These are phyloP conservation scores for Pagrus major DNA, from an alignment of 2,113 vertebrate species.

Conservation along the genomic window DNA sequence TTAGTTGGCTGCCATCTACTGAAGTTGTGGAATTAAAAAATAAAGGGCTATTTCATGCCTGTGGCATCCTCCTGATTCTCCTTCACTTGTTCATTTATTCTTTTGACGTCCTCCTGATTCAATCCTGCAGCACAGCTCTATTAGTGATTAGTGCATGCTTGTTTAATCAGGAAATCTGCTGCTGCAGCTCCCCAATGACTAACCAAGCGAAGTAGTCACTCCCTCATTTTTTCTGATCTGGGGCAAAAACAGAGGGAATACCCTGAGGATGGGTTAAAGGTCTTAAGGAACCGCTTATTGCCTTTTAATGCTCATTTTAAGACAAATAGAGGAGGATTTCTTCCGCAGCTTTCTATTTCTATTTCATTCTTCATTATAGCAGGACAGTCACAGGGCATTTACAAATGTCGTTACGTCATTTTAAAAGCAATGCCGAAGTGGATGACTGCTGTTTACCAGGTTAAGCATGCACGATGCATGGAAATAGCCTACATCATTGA, in stretches of 20 bases:
- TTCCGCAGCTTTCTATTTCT: constrained; percentile 61
- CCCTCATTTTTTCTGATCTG: constrained; percentile 56
- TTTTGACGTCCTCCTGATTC: constrained; percentile 60
- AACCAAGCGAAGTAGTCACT: constrained; percentile 65
- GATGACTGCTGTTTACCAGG: constrained; percentile 40
- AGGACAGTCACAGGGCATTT: constrained; percentile 40
- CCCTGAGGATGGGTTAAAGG: constrained; percentile 73
- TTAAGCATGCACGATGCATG: constrained; percentile 52
- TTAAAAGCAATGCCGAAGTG: constrained; percentile 26
- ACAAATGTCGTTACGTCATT: constrained; percentile 28
- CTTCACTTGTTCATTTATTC: constrained; percentile 53
- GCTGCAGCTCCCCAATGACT: constrained; percentile 68
- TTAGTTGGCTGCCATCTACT: constrained; percentile 1
- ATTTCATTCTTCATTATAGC: constrained; percentile 55
- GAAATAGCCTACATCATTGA: constrained; percentile 34
- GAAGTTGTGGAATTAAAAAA: constrained; percentile 26
- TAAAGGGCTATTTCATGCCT: constrained; percentile 33
- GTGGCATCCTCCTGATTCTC: constrained; percentile 44
- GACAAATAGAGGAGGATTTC: constrained; percentile 38
- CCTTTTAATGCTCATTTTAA: constrained; percentile 74
- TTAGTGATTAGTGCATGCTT: constrained; percentile 74
- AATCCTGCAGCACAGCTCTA: constrained; percentile 63
- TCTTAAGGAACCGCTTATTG: constrained; percentile 67
- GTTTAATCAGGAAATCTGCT: constrained; percentile 78
- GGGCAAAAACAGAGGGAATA: constrained; percentile 68